Conservation (phyloP, 2,888 invertebrate genomes). For the Phymatocera aterrima region DNA sequence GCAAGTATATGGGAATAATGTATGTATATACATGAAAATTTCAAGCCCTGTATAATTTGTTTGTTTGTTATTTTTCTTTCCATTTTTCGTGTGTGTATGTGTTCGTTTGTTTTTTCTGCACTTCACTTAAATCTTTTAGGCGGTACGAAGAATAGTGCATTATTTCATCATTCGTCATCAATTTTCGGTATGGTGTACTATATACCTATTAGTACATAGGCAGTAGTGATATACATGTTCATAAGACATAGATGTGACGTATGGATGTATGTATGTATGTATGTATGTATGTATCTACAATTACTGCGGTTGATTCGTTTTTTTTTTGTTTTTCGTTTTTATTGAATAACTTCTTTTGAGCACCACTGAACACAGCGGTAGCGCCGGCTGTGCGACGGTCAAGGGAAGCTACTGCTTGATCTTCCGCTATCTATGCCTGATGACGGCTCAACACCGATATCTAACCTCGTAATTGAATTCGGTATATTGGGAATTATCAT, state of each 20-base stretch:
- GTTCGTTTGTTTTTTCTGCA: not conserved
- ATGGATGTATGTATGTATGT: not conserved
- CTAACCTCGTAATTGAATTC: too few species aligned
- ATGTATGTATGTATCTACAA: not conserved
- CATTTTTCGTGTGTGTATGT: not conserved
- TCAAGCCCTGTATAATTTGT: constrained; percentile 22
- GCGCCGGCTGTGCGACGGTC: too few species aligned
- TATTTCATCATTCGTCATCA: not conserved
- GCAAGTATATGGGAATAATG: too few species aligned
- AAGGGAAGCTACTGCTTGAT: too few species aligned
- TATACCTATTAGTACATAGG: too few species aligned
- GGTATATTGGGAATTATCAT: too few species aligned
- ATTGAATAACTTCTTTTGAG: too few species aligned
- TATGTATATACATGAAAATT: constrained; percentile 4
- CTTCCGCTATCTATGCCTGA: too few species aligned
- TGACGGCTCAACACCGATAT: too few species aligned
- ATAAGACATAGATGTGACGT: not conserved
- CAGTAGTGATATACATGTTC: too few species aligned
- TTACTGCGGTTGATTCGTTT: not conserved
- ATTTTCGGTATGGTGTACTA: not conserved
- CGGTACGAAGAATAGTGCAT: constrained; percentile 7
- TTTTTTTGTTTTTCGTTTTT: not conserved
- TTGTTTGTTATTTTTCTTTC: not conserved
- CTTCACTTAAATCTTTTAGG: not conserved
- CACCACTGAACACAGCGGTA: too few species aligned